Base-by-base conservation (phyloP, 2,797 vertebrate genomes). In the Channallabes apus region DNA sequence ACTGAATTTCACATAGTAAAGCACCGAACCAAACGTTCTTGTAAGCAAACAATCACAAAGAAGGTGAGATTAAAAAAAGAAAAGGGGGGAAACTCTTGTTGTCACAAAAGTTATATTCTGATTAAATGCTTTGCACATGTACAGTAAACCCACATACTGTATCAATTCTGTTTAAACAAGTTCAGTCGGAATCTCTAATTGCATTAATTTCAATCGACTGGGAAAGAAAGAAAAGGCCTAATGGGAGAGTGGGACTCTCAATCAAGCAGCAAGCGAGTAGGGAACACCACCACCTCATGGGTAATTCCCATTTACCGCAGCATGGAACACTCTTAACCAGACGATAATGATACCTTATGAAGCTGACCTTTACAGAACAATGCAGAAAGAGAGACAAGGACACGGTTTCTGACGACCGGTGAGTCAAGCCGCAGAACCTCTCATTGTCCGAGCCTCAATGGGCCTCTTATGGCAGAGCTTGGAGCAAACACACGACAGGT, bases 361-460 rank as follows among this genome's bases (percentile, higher is more conserved):
- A 56, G 65, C 24, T 87, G 89, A 87, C 85, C 87, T 88, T 88
- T 85, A 72, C 41, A 64, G 65, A 91, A 90, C 84, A 88, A 88
- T 86, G 84, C 80, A 59, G 85, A 86, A 85, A 67, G 69, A 84
- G 81, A 78, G 56, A 90, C 88, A 90, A 88, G 87, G 85, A 86
- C 69, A 56, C 82, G 84, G 61, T 82, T 85, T 88, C 83, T 83
- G 85, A 71, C 69, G 73, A 79, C 83, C 72, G 59, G 76, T 72
- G 77, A 88, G 71, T 75, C 67, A 67, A 62, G 59, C 59, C 32
- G 82, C 86, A 86, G 84, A 90, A 82, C 81, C 82, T 54, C 58
- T 87, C 87, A 88, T 91, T 91, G 90, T 91, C 86, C 58, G 29
- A 46, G 46, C 27, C 68, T 90, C 87, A 91, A 90, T 88, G 83